Conservation (phyloP, 2,888 invertebrate genomes). For the Lysandra coridon region DNA sequence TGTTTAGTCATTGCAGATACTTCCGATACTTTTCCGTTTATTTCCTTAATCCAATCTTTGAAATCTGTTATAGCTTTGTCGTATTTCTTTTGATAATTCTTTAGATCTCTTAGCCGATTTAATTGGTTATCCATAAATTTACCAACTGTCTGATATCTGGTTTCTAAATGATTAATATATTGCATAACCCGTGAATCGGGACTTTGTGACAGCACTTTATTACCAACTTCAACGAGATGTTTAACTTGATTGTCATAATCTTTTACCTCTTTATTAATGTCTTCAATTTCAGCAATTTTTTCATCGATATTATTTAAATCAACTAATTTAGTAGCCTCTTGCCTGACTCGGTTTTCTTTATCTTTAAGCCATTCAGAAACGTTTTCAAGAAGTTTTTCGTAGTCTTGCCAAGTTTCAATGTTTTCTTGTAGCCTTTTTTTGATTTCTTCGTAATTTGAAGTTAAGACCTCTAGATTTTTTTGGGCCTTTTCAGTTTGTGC, state of each 20-base stretch:
- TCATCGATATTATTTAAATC: constrained; percentile 84
- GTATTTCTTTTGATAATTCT: constrained; percentile 85
- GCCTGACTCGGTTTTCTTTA: constrained; percentile 86
- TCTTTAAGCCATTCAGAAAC: constrained; percentile 89
- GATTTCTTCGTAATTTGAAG: constrained; percentile 84
- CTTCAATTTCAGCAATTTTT: constrained; percentile 84
- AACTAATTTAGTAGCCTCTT: constrained; percentile 86
- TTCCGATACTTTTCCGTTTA: constrained; percentile 86
- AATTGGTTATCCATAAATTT: constrained; percentile 86
- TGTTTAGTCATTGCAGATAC: constrained; percentile 87
- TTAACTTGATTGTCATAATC: constrained; percentile 84
- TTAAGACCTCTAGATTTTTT: constrained; percentile 85
- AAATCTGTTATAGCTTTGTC: constrained; percentile 84
- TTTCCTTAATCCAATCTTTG: constrained; percentile 88
- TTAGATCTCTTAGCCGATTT: constrained; percentile 86
- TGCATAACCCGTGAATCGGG: constrained; percentile 92
- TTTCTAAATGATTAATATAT: constrained; percentile 88
- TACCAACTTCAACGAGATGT: constrained; percentile 84
- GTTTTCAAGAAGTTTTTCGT: constrained; percentile 87
- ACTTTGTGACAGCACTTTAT: constrained; percentile 86
- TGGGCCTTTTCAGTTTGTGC: constrained; percentile 85
- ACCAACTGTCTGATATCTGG: constrained; percentile 86
- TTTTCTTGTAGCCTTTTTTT: constrained; percentile 85
- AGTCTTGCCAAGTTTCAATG: constrained; percentile 88
- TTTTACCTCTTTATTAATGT: constrained; percentile 82